A percentile compares a stretch with the other conserved stretches of the same genome.
Evolutionary conservation across 2,113 vertebrate genomes (phyloP).

Genomic region (Paralichthys olivaceus): DNA sequence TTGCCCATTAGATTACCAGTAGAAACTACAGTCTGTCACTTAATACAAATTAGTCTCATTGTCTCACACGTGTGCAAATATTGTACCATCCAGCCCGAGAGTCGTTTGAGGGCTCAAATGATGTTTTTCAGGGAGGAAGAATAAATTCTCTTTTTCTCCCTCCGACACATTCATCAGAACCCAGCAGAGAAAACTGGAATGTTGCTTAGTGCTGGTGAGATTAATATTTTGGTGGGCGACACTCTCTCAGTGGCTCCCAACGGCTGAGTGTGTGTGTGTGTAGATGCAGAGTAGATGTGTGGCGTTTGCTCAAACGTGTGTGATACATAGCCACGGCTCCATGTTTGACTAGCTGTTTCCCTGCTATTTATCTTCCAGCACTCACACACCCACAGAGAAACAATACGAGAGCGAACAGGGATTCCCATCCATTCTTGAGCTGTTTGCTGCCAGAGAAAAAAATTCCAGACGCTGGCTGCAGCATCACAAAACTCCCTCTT

Average conservation of each 20-base stretch:
- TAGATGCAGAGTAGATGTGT: conserved; percentile 22
- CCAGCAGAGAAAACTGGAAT: conserved; percentile 2
- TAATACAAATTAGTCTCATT: conserved; percentile 27
- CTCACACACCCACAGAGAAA: conserved; percentile 20
- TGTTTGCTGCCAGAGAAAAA: conserved; percentile 7
- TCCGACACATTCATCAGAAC: conserved; percentile 25
- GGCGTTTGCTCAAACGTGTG: conserved; percentile 15
- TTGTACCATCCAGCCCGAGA: conserved; percentile 9
- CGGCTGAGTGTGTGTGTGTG: conserved; percentile 31
- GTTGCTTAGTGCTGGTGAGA: not conserved
- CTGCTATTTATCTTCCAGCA: conserved; percentile 40
- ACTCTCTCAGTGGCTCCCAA: not conserved
- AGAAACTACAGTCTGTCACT: conserved; percentile 18
- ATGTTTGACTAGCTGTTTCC: conserved; percentile 28
- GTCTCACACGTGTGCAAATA: conserved; percentile 31
- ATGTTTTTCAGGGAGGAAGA: conserved; percentile 24
- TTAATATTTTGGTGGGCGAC: conserved; percentile 1
- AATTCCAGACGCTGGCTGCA: conserved; percentile 16
- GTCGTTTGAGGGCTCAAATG: conserved; percentile 26
- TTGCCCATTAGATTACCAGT: conserved; percentile 8
- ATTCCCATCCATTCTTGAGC: conserved; percentile 28
- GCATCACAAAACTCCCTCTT: conserved; percentile 28
- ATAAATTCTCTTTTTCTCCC: not conserved
- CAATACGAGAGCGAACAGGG: conserved; percentile 28
- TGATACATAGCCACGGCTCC: conserved; percentile 26